These are phyloP conservation scores for Anthopleura xanthogrammica DNA, from an alignment of 92 coral and sea anemone genomes.

Conservation along the genomic window DNA sequence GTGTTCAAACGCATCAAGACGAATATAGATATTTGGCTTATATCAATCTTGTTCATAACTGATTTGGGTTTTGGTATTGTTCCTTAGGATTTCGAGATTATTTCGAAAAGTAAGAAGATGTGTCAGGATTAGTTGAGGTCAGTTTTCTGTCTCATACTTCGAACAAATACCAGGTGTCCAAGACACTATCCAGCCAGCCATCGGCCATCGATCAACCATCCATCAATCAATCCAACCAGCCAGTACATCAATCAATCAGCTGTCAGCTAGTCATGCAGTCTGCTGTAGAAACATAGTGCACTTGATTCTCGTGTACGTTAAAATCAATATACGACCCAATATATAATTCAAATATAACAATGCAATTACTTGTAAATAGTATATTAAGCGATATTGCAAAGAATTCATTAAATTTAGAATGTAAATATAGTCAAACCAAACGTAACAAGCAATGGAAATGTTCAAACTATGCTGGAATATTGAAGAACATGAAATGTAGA, in stretches of 20 bases:
- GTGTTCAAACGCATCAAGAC: background rate
- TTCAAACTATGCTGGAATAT: background rate
- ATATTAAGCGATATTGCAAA: background rate
- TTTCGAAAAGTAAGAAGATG: slow-evolving; percentile 43
- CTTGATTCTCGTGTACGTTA: slow-evolving; percentile 12
- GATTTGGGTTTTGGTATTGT: slow-evolving; percentile 15
- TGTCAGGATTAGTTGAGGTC: slow-evolving; percentile 24
- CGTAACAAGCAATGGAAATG: background rate
- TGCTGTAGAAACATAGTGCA: slow-evolving; percentile 5
- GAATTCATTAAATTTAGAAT: slow-evolving; percentile 1
- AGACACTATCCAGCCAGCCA: slow-evolving; percentile 12
- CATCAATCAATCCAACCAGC: no score
- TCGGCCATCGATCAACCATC: no score
- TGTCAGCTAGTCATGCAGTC: slow-evolving; percentile 1
- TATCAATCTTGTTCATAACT: background rate
- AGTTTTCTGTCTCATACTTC: background rate
- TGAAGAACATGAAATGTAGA: background rate
- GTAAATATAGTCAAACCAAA: background rate
- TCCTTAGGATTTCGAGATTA: slow-evolving; percentile 27
- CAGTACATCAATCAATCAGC: background rate
- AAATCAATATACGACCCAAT: slow-evolving; percentile 5
- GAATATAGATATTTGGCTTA: no score
- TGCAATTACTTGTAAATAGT: slow-evolving; percentile 2
- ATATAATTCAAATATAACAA: background rate
- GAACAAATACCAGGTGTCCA: slow-evolving; percentile 29